A percentile compares a stretch with the other conserved stretches of the same genome.
phyloP scores from a whole-genome alignment of 2,888 invertebrate species.

The Unio pictorum region DNA sequence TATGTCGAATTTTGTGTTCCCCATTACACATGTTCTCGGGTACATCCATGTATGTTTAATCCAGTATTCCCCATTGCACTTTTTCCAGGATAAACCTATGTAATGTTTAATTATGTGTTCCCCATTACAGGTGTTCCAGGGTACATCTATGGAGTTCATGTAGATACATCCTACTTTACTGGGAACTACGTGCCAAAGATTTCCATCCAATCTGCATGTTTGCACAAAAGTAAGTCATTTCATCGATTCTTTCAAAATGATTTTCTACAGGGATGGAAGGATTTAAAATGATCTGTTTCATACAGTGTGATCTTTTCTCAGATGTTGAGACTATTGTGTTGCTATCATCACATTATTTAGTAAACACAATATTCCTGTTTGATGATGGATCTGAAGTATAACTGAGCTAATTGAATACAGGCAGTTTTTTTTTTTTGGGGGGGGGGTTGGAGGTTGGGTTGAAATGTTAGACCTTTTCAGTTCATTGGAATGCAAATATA shows the following conservation, averaged over 20 bases:
- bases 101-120: no score
- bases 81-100: no score
- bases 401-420: no score
- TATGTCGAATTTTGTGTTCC: neutral
- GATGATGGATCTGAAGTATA: no score
- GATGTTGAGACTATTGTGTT: neutral
- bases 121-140: slow-evolving; percentile 48
- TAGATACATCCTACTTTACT: slow-evolving; percentile 58
- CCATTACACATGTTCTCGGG: neutral
- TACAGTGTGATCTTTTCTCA: neutral
- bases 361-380: no score
- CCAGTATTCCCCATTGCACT: no score
- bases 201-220: slow-evolving; percentile 51
- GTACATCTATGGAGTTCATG: slow-evolving; percentile 51
- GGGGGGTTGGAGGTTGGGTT: no score
- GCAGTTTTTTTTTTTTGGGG: no score
- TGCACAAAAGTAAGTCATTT: slow-evolving; percentile 32
- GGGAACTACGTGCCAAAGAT: slow-evolving; percentile 54
- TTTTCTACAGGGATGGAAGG: neutral
- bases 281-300: neutral
- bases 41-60: neutral
- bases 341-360: neutral
- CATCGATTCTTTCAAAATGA: neutral
- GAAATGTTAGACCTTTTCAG: no score
- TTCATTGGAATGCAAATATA: no score